phyloP scores from a whole-genome alignment of 2,797 vertebrate genomes.

The Scolopax rusticola region DNA sequence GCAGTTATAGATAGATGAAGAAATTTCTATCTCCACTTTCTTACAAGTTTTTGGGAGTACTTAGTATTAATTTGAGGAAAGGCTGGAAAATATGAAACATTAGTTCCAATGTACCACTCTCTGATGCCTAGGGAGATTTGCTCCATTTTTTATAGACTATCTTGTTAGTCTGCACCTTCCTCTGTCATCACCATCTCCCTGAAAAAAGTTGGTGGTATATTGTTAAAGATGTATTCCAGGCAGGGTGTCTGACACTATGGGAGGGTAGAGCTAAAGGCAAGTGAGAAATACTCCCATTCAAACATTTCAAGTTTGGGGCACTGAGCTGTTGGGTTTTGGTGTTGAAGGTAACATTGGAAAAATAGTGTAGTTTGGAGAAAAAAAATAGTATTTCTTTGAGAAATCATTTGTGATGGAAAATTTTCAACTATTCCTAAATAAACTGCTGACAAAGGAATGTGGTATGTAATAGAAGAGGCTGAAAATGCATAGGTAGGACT shows the following conservation, averaged over 20 bases:
- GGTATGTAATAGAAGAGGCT: background rate
- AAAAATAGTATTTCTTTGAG: background rate
- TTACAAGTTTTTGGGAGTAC: background rate
- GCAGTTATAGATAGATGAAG: background rate
- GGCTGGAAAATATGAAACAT: background rate
- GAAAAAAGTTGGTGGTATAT: background rate
- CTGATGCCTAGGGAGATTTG: background rate
- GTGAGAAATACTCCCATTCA: background rate
- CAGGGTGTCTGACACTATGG: background rate
- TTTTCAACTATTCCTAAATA: background rate
- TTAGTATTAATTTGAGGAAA: background rate
- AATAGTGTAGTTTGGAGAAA: background rate
- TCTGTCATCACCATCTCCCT: background rate
- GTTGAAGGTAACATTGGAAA: background rate
- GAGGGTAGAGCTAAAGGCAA: background rate
- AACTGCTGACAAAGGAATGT: background rate
- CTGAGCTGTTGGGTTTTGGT: background rate
- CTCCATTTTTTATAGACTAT: background rate
- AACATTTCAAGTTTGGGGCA: background rate
- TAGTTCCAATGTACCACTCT: background rate
- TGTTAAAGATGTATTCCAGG: background rate
- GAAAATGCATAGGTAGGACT: background rate
- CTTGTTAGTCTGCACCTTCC: background rate
- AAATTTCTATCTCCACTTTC: background rate
- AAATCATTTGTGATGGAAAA: background rate